phyloP scores from a whole-genome alignment of 2,888 invertebrate species.

The Nasonia oneida region DNA sequence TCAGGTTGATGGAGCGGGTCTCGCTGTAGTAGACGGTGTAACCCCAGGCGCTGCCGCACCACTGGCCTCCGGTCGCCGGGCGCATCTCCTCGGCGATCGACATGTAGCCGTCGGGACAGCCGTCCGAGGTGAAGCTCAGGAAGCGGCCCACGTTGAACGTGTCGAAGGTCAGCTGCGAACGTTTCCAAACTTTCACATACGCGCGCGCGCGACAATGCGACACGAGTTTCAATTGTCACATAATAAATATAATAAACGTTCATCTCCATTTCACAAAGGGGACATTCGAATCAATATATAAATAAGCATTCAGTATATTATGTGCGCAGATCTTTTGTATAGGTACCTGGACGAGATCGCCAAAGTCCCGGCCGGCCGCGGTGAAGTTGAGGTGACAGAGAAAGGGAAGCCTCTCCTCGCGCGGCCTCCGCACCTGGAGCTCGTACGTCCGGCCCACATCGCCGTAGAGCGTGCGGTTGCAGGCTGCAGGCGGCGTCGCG shows the following conservation, averaged over 20 bases:
- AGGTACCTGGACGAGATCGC: slow-evolving; percentile 89
- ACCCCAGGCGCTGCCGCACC: slow-evolving; percentile 92
- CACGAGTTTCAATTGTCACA: no score
- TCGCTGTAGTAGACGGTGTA: slow-evolving; percentile 93
- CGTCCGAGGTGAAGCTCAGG: slow-evolving; percentile 87
- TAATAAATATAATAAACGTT: no score
- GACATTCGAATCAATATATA: no score
- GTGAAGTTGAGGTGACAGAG: slow-evolving; percentile 92
- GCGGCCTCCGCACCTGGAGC: slow-evolving; percentile 87
- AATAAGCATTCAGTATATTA: no score
- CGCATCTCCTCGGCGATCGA: slow-evolving; percentile 87
- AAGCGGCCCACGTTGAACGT: slow-evolving; percentile 91
- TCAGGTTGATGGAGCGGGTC: slow-evolving; percentile 88
- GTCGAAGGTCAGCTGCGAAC: slow-evolving; percentile 88
- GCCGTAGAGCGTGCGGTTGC: slow-evolving; percentile 91
- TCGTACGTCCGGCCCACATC: slow-evolving; percentile 90
- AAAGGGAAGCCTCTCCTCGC: slow-evolving; percentile 88
- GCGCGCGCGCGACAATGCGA: no score
- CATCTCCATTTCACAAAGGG: no score
- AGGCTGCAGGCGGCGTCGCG: slow-evolving; percentile 81
- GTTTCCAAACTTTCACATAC: no score
- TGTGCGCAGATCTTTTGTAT: no score
- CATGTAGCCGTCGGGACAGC: slow-evolving; percentile 91
- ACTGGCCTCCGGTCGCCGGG: slow-evolving; percentile 87
- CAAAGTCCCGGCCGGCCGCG: slow-evolving; percentile 87